Evolutionary conservation across 2,113 vertebrate genomes (phyloP), one percentile per base, ranked within the genome.

Genomic region (Promerops cafer): DNA sequence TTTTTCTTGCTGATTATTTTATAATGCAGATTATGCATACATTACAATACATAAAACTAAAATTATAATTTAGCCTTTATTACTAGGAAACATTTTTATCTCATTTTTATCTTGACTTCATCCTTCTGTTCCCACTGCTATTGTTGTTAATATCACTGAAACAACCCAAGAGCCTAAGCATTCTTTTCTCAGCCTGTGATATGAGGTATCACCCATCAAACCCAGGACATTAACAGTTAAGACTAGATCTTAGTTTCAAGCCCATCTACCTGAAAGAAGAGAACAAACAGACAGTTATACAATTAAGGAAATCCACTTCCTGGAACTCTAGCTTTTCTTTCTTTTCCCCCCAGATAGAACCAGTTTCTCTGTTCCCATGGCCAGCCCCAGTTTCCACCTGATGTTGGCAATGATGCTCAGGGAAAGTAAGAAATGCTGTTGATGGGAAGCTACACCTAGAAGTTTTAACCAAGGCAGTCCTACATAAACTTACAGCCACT

Each of bases 291-390:
- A 54, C 6, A 28, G 5, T n/a, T 53, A 33, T 56, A 76, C 57
- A 65, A 6, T 31, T 13, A 40, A n/a, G 37, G 54, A 65, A 40
- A 31, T 61, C 35, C 72, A 65, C n/a, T 47, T 74, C 21, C 14
- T 74, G 37, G 2, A 65, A 79, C 39, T 47, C 17, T 83, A 28
- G 9, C 11, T 77, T 70, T 89, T 60, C 40, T 71, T 80, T 79
- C 60, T 4, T 86, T 27, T 6, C 4, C 4, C 1, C 1, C 1
- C 13, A 28, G 39, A 49, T 3, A 40, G 5, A 44, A 24, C 27
- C 23, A 33, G 13, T 49, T 94, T 20, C 27, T 59, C 18, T 59
- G 33, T 37, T 80, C 16, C 24, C 8, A 5, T 30, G 64, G 21
- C 22, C 30, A 70, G 40, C 33, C n/a, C 14, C 1, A 4, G 8